Evolutionary conservation across 2,888 invertebrate genomes (phyloP).

Genomic region (Eupithecia insigniata): DNA sequence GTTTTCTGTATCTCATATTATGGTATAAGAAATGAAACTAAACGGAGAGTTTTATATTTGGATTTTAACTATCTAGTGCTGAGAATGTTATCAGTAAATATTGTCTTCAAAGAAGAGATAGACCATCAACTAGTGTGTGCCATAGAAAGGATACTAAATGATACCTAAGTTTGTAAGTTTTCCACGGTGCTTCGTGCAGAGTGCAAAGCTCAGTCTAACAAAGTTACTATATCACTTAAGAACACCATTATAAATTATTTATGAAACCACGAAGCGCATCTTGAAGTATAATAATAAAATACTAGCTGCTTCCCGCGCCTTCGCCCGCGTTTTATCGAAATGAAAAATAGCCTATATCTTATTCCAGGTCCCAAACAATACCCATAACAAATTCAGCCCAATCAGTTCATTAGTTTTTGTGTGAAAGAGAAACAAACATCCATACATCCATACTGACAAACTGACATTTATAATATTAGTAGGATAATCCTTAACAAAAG

Average conservation of each 20-base stretch:
- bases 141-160: neutral
- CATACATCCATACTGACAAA: too few species aligned
- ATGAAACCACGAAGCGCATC: neutral
- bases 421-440: too few species aligned
- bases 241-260: neutral
- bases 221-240: neutral
- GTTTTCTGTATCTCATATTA: constrained; percentile 9
- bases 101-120: neutral
- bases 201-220: constrained; percentile 2
- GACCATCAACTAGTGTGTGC: neutral
- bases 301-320: too few species aligned
- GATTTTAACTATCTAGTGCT: neutral
- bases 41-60: neutral
- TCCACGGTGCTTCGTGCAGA: neutral
- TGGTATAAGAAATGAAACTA: too few species aligned
- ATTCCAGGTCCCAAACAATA: too few species aligned
- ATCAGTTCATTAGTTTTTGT: too few species aligned
- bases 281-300: neutral
- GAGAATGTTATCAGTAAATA: neutral
- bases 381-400: too few species aligned
- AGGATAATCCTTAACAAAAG: neutral
- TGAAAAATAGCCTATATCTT: too few species aligned
- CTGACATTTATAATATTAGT: too few species aligned
- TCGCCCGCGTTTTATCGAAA: too few species aligned
- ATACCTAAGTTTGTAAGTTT: neutral